Percentiles rank a stretch among this genome's conserved stretches.
phyloP scores from a whole-genome alignment of 2,888 invertebrate species.

The Cephus runcator region DNA sequence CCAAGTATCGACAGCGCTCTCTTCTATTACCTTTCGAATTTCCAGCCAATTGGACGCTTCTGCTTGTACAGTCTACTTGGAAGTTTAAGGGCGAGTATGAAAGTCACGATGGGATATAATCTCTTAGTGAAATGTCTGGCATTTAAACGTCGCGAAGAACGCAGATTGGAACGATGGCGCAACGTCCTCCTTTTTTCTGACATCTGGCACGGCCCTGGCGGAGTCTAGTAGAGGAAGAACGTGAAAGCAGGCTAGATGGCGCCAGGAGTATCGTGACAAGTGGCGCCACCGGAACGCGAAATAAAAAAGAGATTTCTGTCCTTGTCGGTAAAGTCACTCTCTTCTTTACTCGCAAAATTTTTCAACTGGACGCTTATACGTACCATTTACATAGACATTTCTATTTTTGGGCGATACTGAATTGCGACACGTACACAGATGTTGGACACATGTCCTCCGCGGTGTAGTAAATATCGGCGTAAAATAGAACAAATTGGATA shows the following conservation, averaged over 20 bases:
- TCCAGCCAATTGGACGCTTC: neutral
- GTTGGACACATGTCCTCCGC: conserved; percentile 42
- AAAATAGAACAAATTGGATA: conserved; percentile 28
- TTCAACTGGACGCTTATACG: neutral
- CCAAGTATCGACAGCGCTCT: neutral
- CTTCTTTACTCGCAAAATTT: neutral
- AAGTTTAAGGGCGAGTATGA: neutral
- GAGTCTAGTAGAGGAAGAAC: neutral
- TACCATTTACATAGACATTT: neutral
- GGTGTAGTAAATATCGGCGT: conserved; percentile 26
- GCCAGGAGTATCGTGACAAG: conserved; percentile 24
- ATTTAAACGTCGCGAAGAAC: neutral
- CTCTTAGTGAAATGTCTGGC: neutral
- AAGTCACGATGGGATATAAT: neutral
- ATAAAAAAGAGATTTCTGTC: conserved; percentile 12
- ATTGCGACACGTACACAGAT: conserved; percentile 36
- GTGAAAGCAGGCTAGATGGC: conserved; percentile 17
- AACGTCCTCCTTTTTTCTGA: neutral
- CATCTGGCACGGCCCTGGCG: neutral
- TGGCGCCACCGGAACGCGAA: conserved; percentile 26
- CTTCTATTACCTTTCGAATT: neutral
- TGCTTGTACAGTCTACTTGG: neutral
- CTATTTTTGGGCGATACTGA: conserved; percentile 27
- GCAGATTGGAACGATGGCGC: neutral
- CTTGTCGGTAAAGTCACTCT: conserved; percentile 30